Conservation (phyloP, 1,140 invertebrate genomes). For the Harlomillsia oculata region DNA sequence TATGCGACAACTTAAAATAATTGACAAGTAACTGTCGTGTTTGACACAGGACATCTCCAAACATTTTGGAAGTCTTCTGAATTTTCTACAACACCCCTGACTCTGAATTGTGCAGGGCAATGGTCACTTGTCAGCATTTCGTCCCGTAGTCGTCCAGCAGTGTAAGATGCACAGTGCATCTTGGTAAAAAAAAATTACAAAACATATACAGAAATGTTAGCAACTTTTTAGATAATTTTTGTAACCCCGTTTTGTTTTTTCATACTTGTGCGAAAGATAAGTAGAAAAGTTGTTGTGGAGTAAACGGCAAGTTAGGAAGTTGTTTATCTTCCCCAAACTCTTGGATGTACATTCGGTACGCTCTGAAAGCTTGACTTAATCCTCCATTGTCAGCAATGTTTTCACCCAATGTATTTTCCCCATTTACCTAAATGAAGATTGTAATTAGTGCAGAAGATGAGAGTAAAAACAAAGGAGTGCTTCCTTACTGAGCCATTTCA, state of each 20-base stretch:
- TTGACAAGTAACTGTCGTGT: neutral
- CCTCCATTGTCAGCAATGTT: conserved; percentile 67
- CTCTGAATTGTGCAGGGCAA: conserved; percentile 35
- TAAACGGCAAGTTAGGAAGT: conserved; percentile 63
- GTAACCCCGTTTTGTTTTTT: neutral
- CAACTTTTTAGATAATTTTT: no score
- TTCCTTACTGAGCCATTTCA: neutral
- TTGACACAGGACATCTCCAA: neutral
- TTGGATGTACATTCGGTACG: neutral
- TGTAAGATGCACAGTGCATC: no score
- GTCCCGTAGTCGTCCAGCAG: no score
- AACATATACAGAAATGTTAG: no score
- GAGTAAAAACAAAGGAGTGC: neutral
- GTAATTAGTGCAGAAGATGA: neutral
- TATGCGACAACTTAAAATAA: no score
- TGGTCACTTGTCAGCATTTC: no score
- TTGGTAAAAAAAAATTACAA: no score
- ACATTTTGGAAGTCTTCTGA: conserved; percentile 1
- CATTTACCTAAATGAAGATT: conserved; percentile 2
- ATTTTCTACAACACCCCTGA: neutral
- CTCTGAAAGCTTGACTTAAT: neutral
- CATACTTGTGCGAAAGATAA: conserved; percentile 68
- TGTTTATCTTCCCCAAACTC: conserved; percentile 30
- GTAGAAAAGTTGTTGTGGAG: conserved; percentile 76
- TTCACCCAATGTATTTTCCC: conserved; percentile 8